Evolutionary conservation across 2,113 vertebrate genomes (phyloP), one percentile per base, ranked within the genome.

Genomic region (Vulpes vulpes): DNA sequence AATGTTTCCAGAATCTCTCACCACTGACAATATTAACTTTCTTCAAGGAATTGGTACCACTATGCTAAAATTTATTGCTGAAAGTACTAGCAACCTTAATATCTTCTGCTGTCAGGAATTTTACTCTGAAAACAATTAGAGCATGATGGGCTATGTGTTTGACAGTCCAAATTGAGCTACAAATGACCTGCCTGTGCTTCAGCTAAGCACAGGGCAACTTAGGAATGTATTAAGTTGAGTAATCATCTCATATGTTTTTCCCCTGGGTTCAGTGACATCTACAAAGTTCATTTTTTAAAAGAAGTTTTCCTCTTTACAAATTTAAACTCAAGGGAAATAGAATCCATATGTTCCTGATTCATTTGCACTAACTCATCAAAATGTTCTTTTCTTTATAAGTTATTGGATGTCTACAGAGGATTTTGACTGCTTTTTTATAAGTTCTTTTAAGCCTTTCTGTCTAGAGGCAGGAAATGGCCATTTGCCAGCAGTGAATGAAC

Each of bases 351-450:
- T 96, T 96, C 55, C 80, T 76, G 81, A 97, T 97, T 97, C 95
- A 95, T 97, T 97, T 94, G 85, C 25, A 92, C 93, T 85, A 95
- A 97, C 91, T 97, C 97, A 96, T 97, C 95, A 98, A 97, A 97
- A 97, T 17, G 0, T 71, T 97, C 87, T 96, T 97, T 97, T 96
- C 97, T 96, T 92, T 94, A 32, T 95, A 97, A 97, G 78, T 97
- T 98, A 98, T 97, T 96, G 94, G 94, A 98, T 96, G 91, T 97
- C 98, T 97, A 64, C 43, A 82, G 95, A 98, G 97, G 89, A 94
- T 96, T 98, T 95, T 83, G 82, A 82, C 43, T 91, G 55, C 57
- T 91, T 87, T 69, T 84, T 85, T 86, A 3, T 92, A 91, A 85
- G 57, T 97, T 96, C 60, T 94, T 97, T 93, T 96, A 98, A 98